phyloP scores from a whole-genome alignment of 2,888 invertebrate species.

The Phania funesta region DNA sequence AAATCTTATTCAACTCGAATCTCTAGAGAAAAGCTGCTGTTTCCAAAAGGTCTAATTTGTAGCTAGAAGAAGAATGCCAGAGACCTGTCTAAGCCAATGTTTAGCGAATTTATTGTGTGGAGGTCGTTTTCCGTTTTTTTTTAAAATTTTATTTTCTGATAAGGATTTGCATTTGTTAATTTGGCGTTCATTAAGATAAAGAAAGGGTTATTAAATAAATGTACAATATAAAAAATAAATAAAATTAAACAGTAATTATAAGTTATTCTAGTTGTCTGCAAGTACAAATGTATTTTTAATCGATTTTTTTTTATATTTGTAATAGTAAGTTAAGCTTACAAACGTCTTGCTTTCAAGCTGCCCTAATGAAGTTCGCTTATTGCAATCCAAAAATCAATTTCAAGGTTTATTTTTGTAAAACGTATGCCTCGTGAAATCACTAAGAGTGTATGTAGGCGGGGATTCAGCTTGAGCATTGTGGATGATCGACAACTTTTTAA shows the following conservation, averaged over 20 bases:
- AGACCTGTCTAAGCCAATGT: constrained; percentile 42
- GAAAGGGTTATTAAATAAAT: background rate
- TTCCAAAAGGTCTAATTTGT: constrained; percentile 33
- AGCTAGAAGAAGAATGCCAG: constrained; percentile 1
- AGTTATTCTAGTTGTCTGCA: constrained; percentile 24
- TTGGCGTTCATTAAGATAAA: constrained; percentile 26
- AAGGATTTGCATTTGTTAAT: constrained; percentile 38
- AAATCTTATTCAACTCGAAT: constrained; percentile 10
- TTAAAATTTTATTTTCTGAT: background rate
- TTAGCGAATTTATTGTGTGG: background rate
- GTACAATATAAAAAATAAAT: constrained; percentile 1
- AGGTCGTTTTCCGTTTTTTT: background rate
- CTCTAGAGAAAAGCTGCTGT: constrained; percentile 48
- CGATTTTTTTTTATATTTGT: too few species aligned
- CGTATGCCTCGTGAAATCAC: too few species aligned
- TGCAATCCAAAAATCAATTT: too few species aligned
- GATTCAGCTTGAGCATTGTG: too few species aligned
- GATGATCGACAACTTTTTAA: too few species aligned
- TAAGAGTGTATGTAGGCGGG: too few species aligned
- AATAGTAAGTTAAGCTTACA: too few species aligned
- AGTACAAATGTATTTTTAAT: background rate
- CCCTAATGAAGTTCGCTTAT: too few species aligned
- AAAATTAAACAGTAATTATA: background rate
- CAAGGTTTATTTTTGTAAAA: too few species aligned
- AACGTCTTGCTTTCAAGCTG: too few species aligned